Evolutionary conservation across 2,797 vertebrate species (phyloP).

Genomic region (Adrianichthys oophorus): DNA sequence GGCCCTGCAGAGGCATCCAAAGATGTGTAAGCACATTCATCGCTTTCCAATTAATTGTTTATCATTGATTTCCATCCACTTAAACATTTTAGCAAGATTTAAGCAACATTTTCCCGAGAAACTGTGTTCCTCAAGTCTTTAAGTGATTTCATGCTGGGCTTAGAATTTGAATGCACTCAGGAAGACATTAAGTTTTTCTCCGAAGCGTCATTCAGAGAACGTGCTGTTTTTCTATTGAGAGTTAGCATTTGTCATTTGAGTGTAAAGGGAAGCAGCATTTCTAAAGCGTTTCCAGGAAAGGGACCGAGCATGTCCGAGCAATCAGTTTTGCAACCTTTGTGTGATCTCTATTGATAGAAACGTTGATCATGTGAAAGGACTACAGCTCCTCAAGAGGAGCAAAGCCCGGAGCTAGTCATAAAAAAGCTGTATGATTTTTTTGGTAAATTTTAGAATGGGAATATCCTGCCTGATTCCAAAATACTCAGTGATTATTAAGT

Average conservation of each 20-base stretch:
- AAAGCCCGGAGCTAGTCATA: neutral
- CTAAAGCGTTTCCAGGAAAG: constrained; percentile 47
- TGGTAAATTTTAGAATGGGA: no score
- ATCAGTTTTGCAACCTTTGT: neutral
- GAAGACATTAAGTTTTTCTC: constrained; percentile 3
- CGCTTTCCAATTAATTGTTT: constrained; percentile 12
- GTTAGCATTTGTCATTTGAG: constrained; percentile 9
- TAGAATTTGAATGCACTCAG: neutral
- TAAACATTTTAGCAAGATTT: neutral
- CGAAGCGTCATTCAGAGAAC: constrained; percentile 4
- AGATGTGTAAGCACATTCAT: constrained; percentile 86
- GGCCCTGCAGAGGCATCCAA: constrained; percentile 87
- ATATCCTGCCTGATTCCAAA: no score
- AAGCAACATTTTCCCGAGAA: neutral
- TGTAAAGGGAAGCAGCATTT: constrained; percentile 24
- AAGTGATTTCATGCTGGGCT: neutral
- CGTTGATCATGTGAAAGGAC: neutral
- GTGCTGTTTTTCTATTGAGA: constrained; percentile 18
- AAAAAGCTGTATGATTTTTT: neutral
- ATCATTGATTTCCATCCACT: neutral
- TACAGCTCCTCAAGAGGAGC: neutral
- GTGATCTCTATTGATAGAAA: neutral
- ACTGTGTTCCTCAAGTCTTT: neutral
- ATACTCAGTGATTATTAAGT: no score
- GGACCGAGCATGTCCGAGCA: constrained; percentile 3